Base-by-base conservation (phyloP, 2,113 vertebrate genomes). In the Pyrgilauda ruficollis region DNA sequence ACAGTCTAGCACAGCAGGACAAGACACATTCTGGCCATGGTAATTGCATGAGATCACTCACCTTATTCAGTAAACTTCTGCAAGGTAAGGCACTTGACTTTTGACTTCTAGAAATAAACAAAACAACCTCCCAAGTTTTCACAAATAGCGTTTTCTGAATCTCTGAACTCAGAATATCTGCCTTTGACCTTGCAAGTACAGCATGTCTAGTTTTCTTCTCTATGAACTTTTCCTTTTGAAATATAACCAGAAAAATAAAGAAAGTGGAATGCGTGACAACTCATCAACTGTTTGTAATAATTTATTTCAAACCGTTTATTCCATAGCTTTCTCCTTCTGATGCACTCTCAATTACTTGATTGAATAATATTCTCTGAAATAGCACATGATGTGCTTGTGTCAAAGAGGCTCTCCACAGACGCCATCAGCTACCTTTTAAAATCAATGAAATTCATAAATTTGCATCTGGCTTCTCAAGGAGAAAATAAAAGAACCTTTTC, bases 301-400 rank as follows among this genome's bases (percentile, higher is more conserved):
- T 95, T 91, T 94, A 94, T 95, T 90, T 96, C 70, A 76, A 94
- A 93, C 68, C 15, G 0, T 86, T 91, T 90, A 96, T 94, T 96
- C 37, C 2, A 15, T 50, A 89, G 78, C 66, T 89, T 87, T 95
- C 77, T 91, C 84, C 73, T 82, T 92, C 93, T 94, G 89, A 96
- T 94, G 88, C 81, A 69, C 62, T 82, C 90, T 95, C 94, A 95
- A 94, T 98, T 94, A 95, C 70, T 93, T 56, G 96, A 94, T 82
- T 97, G 92, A 97, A 94, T 96, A 96, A 96, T 94, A 92, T 92
- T 95, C 91, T 96, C 93, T 69, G 77, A 76, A 95, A 95, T 74
- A 94, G 93, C 96, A 96, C 96, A 95, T 96, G 96, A 95, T 93
- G 84, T 93, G 79, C 94, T 97, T 96, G 74, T 96, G 89, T 94